A percentile compares a stretch with the other conserved stretches of the same genome.
These are phyloP conservation scores for Malacoctenus gilli DNA, from an alignment of 2,797 vertebrate genomes.

Conservation along the genomic window DNA sequence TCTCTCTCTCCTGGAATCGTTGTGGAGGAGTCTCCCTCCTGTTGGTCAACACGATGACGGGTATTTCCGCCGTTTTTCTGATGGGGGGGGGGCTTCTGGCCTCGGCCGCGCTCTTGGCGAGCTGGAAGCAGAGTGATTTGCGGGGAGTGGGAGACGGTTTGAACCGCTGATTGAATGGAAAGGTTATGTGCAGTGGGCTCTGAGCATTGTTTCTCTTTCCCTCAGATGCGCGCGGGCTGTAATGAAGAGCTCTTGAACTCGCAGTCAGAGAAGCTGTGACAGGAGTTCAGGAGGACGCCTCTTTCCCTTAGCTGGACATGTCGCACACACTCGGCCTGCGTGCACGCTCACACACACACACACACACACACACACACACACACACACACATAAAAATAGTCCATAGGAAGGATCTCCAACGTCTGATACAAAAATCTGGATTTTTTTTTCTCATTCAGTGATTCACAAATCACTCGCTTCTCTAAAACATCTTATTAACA, in stretches of 20 bases:
- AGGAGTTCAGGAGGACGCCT: constrained; percentile 83
- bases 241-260: constrained; percentile 91
- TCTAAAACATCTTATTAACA: constrained; percentile 43
- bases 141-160: constrained; percentile 76
- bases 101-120: constrained; percentile 63
- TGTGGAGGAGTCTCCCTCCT: constrained; percentile 18
- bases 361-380: constrained; percentile 4
- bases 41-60: constrained; percentile 36
- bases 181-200: constrained; percentile 79
- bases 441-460: constrained; percentile 81
- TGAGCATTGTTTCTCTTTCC: constrained; percentile 78
- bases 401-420: constrained; percentile 26
- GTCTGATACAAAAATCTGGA: constrained; percentile 84
- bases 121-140: constrained; percentile 69
- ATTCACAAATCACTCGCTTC: constrained; percentile 85
- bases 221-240: constrained; percentile 78
- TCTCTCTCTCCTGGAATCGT: constrained; percentile 5
- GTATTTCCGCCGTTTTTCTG: constrained; percentile 66
- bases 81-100: constrained; percentile 68
- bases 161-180: constrained; percentile 81
- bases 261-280: constrained; percentile 84
- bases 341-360: constrained; percentile 1
- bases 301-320: constrained; percentile 65
- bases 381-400: background rate
- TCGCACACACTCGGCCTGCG: constrained; percentile 46